Base-by-base conservation (phyloP, 2,888 invertebrate species). In the Galerucella calmariensis region DNA sequence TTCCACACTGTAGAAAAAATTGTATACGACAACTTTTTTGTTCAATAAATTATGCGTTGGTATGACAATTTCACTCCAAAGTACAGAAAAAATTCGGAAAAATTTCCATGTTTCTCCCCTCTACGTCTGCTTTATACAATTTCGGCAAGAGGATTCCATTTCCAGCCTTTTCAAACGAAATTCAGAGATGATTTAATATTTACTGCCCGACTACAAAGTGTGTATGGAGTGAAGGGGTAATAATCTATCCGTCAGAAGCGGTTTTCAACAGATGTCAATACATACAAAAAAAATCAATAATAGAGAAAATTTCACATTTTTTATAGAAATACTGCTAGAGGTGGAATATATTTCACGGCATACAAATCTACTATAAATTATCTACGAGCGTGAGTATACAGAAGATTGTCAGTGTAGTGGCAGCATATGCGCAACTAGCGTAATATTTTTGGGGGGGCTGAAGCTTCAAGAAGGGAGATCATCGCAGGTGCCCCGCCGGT, bases 131-230 rank as follows among this genome's bases (percentile, higher is more conserved):
- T 63, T 44, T 20, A 46, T 63, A 44, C 63, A 63, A 35, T 16
- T 44, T 46, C 41, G 44, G 63, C 44, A 20, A 63, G 44, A 63
- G 63, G 63, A 63, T 63, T 63, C 63, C 63, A 63, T 63, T 63
- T 63, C 24, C 63, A 63, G 63, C 63, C 63, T 46, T 63, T 63
- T 63, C 63, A 63, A 63, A 63, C 46, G 44, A 63, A 44, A 63
- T 41, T 46, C 44, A 35, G 44, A 63, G 44, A 63, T 44, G 44
- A 63, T 63, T 44, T n/a, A 63, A 63, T 63, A 63, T 63, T 63
- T 63, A 63, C 63, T 63, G 5, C 44, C 5, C 46, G 20, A 20
- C 63, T 41, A 44, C 11, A 63, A 63, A 63, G 41, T 63, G 63
- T 63, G 56, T 56, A 62, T 35, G n/a, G 62, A 62, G 44, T 41